A percentile compares a stretch with the other conserved stretches of the same genome.
These are phyloP conservation scores for Osmoderma eremita DNA, from an alignment of 2,888 invertebrate species.

Conservation along the genomic window DNA sequence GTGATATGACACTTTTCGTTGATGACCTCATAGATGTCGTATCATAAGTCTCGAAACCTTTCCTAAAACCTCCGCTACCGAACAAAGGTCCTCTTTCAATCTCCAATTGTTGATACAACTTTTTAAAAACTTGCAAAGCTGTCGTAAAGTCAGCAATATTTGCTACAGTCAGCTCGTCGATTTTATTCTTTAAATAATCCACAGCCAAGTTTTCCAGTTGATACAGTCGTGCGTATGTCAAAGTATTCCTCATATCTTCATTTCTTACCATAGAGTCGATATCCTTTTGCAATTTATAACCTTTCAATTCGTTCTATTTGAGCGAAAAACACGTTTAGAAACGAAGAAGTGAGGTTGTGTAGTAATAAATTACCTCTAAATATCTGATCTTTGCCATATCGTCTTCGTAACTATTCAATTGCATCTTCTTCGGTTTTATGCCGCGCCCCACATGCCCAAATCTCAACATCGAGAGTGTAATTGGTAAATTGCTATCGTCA, in stretches of 20 bases:
- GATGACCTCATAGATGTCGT: constrained; percentile 7
- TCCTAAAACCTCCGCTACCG: constrained; percentile 39
- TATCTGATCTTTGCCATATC: constrained; percentile 51
- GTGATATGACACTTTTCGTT: neutral
- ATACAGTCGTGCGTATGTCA: constrained; percentile 57
- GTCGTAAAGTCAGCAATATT: constrained; percentile 59
- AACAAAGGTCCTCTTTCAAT: constrained; percentile 46
- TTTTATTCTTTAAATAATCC: constrained; percentile 58
- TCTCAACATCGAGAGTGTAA: constrained; percentile 61
- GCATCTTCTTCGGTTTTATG: constrained; percentile 52
- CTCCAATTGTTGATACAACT: constrained; percentile 54
- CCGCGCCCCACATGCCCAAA: constrained; percentile 59
- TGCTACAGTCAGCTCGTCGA: constrained; percentile 58
- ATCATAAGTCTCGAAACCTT: constrained; percentile 31
- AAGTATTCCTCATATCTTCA: constrained; percentile 56
- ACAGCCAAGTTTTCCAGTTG: constrained; percentile 58
- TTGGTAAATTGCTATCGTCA: constrained; percentile 55
- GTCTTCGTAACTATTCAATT: constrained; percentile 48
- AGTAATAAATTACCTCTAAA: constrained; percentile 49
- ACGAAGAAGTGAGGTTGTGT: constrained; percentile 16
- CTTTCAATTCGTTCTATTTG: constrained; percentile 53
- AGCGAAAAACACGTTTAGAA: neutral
- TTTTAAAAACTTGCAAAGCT: constrained; percentile 59
- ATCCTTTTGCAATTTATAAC: constrained; percentile 56
- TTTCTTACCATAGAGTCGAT: constrained; percentile 59